Evolutionary conservation across 2,113 vertebrate species (phyloP).

Genomic region (Brevimyrus niger): DNA sequence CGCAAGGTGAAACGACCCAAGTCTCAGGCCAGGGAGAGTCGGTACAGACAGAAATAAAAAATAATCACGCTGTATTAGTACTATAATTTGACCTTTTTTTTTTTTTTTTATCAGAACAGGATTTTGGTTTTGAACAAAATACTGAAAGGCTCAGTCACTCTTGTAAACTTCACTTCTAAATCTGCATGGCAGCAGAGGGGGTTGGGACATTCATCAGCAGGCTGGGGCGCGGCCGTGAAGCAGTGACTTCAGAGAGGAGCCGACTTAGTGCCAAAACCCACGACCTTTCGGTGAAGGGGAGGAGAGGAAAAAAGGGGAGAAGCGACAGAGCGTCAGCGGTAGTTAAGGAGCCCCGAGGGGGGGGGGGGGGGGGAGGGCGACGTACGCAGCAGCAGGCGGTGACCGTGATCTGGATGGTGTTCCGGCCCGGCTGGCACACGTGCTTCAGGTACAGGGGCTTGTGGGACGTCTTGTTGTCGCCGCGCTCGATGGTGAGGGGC

Average conservation of each 20-base stretch:
- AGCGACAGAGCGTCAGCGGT: background rate
- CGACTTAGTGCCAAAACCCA: too few relatives aligned
- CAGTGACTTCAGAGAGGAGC: background rate
- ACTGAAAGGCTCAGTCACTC: background rate
- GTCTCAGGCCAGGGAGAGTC: background rate
- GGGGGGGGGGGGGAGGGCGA: slow-evolving; percentile 10
- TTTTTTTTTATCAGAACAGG: background rate
- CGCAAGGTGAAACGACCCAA: background rate
- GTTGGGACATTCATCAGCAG: background rate
- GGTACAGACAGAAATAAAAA: background rate
- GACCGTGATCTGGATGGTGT: slow-evolving; percentile 95
- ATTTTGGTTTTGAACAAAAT: background rate
- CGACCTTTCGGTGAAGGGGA: too few relatives aligned
- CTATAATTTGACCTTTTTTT: background rate
- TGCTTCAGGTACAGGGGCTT: slow-evolving; percentile 92
- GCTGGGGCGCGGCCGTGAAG: background rate
- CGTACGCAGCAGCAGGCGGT: slow-evolving; percentile 93
- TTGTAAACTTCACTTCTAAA: background rate
- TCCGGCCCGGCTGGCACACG: slow-evolving; percentile 86
- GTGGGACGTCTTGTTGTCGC: slow-evolving; percentile 93
- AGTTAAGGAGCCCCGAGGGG: background rate
- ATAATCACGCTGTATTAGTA: background rate
- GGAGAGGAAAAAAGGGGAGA: background rate
- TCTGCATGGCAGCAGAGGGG: background rate
- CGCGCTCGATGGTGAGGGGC: slow-evolving; percentile 79